phyloP scores from a whole-genome alignment of 35 echinoderm and acorn worm genomes.

The Strongylocentrotus purpuratus region DNA sequence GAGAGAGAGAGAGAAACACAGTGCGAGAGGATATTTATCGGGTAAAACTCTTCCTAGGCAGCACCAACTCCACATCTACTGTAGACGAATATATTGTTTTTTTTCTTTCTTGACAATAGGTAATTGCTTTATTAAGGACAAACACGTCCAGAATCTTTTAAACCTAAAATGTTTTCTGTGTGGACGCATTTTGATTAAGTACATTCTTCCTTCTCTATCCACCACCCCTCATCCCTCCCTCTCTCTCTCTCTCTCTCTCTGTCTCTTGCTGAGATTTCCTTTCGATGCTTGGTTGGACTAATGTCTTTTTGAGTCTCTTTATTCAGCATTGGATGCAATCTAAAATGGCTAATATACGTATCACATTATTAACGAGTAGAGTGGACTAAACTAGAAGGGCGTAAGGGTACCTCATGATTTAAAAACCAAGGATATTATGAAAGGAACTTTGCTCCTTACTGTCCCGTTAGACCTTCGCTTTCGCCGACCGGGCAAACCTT shows the following conservation, averaged over 20 bases:
- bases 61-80: neutral
- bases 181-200: neutral
- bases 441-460: neutral
- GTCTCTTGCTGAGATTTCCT: neutral
- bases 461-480: neutral
- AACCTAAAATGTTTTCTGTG: neutral
- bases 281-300: neutral
- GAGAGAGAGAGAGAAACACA: too few relatives aligned
- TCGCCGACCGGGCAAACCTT: neutral
- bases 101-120: neutral
- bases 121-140: neutral
- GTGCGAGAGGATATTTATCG: neutral
- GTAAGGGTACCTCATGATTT: neutral
- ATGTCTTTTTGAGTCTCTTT: neutral
- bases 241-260: too few relatives aligned
- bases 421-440: neutral
- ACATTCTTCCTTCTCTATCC: neutral
- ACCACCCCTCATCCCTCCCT: neutral
- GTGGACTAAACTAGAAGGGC: neutral
- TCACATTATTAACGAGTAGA: neutral
- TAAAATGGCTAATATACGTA: neutral
- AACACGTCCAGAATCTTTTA: neutral
- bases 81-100: neutral
- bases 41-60: neutral
- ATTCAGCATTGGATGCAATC: neutral